Evolutionary conservation across 2,113 vertebrate genomes (phyloP).

Genomic region (Alligator mississippiensis): DNA sequence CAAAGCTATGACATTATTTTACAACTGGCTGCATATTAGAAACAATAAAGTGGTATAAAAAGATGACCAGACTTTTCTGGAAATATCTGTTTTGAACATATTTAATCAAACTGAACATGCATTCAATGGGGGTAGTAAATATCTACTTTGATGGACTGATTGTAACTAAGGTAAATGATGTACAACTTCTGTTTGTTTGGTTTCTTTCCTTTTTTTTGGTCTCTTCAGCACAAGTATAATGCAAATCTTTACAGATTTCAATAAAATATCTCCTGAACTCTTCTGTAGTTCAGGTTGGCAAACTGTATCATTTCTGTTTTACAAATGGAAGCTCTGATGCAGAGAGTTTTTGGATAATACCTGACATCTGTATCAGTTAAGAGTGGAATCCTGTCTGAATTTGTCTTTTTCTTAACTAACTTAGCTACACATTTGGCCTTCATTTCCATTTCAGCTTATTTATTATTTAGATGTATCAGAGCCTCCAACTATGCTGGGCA

Average conservation of each 20-base stretch:
- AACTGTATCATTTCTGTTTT: not conserved
- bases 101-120: not conserved
- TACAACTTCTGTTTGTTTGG: fast-evolving
- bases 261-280: not conserved
- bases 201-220: not conserved
- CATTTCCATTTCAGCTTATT: not conserved
- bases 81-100: not conserved
- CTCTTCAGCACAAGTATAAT: not conserved
- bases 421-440: fast-evolving
- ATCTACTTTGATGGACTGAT: not conserved
- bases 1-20: not conserved
- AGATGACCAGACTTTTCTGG: too few species aligned
- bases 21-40: not conserved
- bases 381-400: not conserved
- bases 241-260: fast-evolving
- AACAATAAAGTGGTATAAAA: not conserved
- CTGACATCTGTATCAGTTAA: not conserved
- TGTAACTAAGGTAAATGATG: not conserved
- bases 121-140: not conserved
- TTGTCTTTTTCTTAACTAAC: not conserved
- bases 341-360: fast-evolving
- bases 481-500: not conserved
- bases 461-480: not conserved
- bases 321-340: not conserved
- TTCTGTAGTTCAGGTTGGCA: not conserved